A percentile compares a stretch with the other conserved stretches of the same genome.
phyloP scores from a whole-genome alignment of 2,888 invertebrate species.

The Caenorhabditis japonica region DNA sequence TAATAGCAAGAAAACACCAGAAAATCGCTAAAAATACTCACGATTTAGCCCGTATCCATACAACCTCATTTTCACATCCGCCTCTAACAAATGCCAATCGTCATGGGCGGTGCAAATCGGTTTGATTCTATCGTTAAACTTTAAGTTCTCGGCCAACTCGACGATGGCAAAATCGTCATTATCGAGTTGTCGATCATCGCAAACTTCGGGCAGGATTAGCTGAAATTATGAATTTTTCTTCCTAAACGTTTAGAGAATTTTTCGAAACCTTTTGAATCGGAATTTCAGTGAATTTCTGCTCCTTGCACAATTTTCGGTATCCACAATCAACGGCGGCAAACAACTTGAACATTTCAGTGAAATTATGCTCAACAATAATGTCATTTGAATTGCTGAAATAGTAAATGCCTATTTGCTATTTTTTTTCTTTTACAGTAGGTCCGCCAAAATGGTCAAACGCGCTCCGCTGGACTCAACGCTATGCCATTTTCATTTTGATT shows the following conservation, averaged over 20 bases:
- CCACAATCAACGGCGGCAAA: conserved; percentile 22
- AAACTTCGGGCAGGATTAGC: conserved; percentile 25
- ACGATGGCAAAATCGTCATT: conserved; percentile 42
- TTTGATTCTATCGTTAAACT: conserved; percentile 10
- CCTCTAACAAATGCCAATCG: not conserved
- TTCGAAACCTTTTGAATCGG: conserved; percentile 10
- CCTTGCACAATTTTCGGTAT: conserved; percentile 7
- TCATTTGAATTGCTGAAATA: conserved; percentile 3
- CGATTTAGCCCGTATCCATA: conserved; percentile 39
- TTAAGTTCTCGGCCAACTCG: conserved; percentile 23
- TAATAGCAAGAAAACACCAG: not conserved
- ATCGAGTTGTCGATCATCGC: conserved; percentile 25
- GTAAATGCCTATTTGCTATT: too few relatives aligned
- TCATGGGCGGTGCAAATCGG: conserved; percentile 15
- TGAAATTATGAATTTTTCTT: too few relatives aligned
- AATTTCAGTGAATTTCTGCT: not conserved
- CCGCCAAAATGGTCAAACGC: too few relatives aligned
- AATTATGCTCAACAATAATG: conserved; percentile 6
- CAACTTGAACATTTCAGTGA: conserved; percentile 7
- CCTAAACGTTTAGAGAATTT: not conserved
- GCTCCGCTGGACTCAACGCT: too few relatives aligned
- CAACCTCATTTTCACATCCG: conserved; percentile 3
- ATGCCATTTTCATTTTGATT: too few relatives aligned
- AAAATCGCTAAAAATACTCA: conserved; percentile 4
- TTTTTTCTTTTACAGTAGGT: too few relatives aligned